Percentiles rank a stretch among this genome's conserved stretches.
These are phyloP conservation scores for Pimpla rufipes DNA, from an alignment of 2,888 invertebrate genomes.

Conservation along the genomic window DNA sequence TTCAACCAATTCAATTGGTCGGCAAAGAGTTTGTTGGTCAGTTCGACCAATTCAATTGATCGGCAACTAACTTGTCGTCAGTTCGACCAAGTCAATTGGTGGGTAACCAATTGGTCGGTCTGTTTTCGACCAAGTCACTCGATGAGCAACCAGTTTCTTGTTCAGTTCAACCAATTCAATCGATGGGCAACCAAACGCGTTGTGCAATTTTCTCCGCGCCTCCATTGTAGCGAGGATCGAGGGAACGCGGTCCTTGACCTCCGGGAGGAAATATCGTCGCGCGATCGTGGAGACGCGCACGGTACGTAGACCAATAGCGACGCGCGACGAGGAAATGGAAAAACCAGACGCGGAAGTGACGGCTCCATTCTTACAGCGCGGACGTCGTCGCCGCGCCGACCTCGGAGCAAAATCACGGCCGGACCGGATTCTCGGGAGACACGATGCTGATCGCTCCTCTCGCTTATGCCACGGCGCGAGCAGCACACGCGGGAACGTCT, in stretches of 20 bases:
- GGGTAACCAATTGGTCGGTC: too few species aligned
- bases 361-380: constrained; percentile 36
- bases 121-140: too few species aligned
- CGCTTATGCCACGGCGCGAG: not conserved
- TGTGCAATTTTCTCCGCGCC: too few species aligned
- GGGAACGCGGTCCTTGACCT: constrained; percentile 30
- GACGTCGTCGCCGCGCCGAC: not conserved
- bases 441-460: constrained; percentile 36
- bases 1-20: too few species aligned
- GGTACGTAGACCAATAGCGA: not conserved
- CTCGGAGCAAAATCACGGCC: constrained; percentile 50
- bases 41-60: too few species aligned
- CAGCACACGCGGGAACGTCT: constrained; percentile 27
- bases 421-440: constrained; percentile 50
- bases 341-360: constrained; percentile 55
- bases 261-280: not conserved
- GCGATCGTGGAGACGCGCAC: constrained; percentile 19
- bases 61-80: too few species aligned
- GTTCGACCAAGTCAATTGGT: too few species aligned
- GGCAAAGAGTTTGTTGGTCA: too few species aligned
- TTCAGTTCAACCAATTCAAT: too few species aligned
- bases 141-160: too few species aligned
- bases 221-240: not conserved
- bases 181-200: too few species aligned
- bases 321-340: constrained; percentile 43